Conservation (phyloP, 2,797 vertebrate genomes). For the Tauraco hartlaubi region DNA sequence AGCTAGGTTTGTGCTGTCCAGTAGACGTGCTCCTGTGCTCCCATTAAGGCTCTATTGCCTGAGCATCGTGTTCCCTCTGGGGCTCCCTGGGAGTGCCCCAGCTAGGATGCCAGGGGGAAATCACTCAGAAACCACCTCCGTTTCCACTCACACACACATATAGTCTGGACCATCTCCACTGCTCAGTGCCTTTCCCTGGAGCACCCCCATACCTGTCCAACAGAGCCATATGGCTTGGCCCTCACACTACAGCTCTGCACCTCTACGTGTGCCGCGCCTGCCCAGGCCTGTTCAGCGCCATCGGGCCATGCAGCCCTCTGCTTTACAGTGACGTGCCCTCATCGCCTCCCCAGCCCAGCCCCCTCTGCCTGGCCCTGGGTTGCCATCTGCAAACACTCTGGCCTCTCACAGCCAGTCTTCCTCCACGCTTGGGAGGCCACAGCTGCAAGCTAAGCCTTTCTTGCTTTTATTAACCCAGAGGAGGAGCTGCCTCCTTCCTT, state of each 20-base stretch:
- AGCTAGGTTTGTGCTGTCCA: background rate
- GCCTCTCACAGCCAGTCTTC: background rate
- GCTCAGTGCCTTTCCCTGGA: background rate
- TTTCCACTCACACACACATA: accelerated
- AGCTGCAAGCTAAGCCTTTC: background rate
- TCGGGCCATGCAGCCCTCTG: background rate
- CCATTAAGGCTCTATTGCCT: background rate
- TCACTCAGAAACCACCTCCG: background rate
- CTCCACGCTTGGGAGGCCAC: background rate
- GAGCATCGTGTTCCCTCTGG: background rate
- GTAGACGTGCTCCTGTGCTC: background rate
- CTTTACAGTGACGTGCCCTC: background rate
- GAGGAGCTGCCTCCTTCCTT: background rate
- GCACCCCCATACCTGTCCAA: background rate
- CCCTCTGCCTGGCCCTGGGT: background rate
- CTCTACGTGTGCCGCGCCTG: background rate
- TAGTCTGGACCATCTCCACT: background rate
- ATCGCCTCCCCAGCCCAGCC: background rate
- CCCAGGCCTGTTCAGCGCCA: background rate
- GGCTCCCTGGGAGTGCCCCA: background rate
- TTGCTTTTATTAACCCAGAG: background rate
- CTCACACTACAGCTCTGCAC: background rate
- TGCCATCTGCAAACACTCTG: background rate
- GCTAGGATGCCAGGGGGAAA: background rate
- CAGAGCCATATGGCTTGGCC: background rate